phyloP scores from a whole-genome alignment of 2,113 vertebrate species.

The Circaetus cinerascens region DNA sequence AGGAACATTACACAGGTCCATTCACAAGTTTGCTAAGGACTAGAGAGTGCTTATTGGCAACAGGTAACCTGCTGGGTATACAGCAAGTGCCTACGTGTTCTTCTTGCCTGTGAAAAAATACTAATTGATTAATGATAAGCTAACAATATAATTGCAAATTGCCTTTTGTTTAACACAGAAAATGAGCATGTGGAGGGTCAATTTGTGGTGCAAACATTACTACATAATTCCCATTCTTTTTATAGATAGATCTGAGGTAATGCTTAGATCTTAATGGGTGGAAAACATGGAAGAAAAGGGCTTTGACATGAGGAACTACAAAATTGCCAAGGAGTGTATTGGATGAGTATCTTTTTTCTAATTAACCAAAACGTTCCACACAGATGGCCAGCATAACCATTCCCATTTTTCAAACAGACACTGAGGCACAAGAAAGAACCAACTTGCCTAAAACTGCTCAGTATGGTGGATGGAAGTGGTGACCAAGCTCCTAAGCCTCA shows the following conservation, averaged over 20 bases:
- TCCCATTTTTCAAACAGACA: background rate
- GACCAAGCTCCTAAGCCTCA: background rate
- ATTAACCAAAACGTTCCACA: background rate
- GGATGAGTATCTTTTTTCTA: background rate
- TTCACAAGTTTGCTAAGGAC: background rate
- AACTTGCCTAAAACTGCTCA: background rate
- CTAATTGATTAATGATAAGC: background rate
- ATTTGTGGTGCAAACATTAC: background rate
- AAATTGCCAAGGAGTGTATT: background rate
- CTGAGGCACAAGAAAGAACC: background rate
- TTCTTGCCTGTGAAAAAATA: background rate
- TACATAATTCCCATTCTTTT: background rate
- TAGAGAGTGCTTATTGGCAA: background rate
- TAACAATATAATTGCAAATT: background rate
- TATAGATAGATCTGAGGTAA: background rate
- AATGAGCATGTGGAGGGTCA: background rate
- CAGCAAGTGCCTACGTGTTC: accelerated
- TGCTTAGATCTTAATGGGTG: background rate
- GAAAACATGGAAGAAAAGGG: background rate
- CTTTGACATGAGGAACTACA: background rate
- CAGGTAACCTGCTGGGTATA: background rate
- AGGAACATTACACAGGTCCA: background rate
- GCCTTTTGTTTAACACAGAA: background rate
- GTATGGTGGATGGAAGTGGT: background rate
- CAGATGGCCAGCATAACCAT: background rate